Base-by-base conservation (phyloP, 2,888 invertebrate species). In the Drosophila peninsularis region DNA sequence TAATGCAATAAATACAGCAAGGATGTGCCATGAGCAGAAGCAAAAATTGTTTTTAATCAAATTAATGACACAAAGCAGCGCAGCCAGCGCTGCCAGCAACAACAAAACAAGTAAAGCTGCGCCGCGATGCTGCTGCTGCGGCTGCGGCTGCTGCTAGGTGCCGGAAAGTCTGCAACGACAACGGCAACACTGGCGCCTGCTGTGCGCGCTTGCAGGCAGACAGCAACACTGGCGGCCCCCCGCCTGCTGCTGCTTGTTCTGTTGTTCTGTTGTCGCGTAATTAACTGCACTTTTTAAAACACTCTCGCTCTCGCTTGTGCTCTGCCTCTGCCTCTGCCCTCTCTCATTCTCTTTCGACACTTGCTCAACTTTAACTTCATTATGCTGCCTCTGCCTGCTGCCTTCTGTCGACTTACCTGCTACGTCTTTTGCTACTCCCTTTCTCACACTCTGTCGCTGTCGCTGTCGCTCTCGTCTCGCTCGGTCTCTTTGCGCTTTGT, bases 291-390 rank as follows among this genome's bases (percentile, higher is more conserved):
- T 81, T 78, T 67, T 56, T 6, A 13, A 13, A 37, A 9, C 50
- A 53, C 47, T 41, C 47, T 45, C 47, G 37, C 56, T 24, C 55
- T 50, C 50, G 34, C 24, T 3, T 42, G 44, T 54, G 34, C 30
- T 30, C 30, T 30, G 37, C 5, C 10, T 24, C 24, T 10, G 30
- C 21, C 50, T 21, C 34, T 7, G 14, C 13, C 5, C 10, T 37
- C 36, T 10, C 50, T 9, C 32, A 2, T 21, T n/a, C 10, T 24
- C 36, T n/a, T 24, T 3, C 60, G 44, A 45, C 79, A 60, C 74
- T 68, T 67, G 62, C 75, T 53, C 50, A 75, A 75, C 62, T 56
- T 42, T 24, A 80, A 79, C 45, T 75, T 54, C 61, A 80, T 75
- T 79, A 75, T 56, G 76, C 49, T 61, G 49, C 36, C 56, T 42